Percentiles rank a stretch among this genome's conserved stretches.
Evolutionary conservation across 2,113 vertebrate genomes (phyloP).

Genomic region (Caretta caretta): DNA sequence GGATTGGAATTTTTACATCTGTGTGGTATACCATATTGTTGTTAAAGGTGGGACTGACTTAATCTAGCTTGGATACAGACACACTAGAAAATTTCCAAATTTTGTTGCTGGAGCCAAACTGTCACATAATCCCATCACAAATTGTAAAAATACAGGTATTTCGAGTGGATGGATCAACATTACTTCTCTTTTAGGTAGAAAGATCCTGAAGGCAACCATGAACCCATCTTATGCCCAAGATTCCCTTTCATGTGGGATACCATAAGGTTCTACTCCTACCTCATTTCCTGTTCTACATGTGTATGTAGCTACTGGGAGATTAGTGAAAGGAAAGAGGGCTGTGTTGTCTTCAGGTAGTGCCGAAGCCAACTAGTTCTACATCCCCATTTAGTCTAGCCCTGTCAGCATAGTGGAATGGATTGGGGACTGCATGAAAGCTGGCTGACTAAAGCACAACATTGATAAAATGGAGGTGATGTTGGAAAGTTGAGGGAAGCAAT

Average conservation of each 20-base stretch:
- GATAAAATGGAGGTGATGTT: no score
- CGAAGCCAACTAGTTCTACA: no score
- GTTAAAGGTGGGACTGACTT: background rate
- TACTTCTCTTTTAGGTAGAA: background rate
- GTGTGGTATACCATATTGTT: background rate
- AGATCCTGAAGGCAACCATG: background rate
- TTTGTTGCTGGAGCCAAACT: background rate
- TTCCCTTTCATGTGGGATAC: background rate
- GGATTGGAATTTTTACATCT: background rate
- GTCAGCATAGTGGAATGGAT: no score
- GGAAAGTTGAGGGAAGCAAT: no score
- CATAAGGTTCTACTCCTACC: background rate
- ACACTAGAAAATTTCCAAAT: background rate
- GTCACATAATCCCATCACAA: background rate
- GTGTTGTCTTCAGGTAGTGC: no score
- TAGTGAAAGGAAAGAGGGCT: background rate
- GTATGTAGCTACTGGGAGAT: background rate
- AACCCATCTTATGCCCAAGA: background rate
- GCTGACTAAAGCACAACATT: no score
- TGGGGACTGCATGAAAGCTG: no score
- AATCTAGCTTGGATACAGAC: background rate
- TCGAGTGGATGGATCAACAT: fast-evolving
- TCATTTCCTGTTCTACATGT: background rate
- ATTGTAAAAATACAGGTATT: background rate
- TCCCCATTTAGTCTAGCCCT: no score